Evolutionary conservation across 2,797 vertebrate species (phyloP), one percentile per base, ranked within the genome.

Genomic region (Thamnophis elegans): DNA sequence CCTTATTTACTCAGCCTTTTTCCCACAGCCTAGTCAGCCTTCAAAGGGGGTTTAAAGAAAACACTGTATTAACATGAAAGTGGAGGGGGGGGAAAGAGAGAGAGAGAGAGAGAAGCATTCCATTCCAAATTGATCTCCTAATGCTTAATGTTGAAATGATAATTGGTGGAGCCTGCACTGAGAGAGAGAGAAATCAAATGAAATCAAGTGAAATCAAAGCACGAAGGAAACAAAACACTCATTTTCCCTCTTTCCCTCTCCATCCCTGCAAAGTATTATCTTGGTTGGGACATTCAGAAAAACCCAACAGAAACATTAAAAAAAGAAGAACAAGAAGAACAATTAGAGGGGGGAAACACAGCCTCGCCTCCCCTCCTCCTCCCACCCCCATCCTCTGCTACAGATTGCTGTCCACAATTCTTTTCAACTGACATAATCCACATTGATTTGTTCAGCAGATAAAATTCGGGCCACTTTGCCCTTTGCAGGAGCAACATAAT

Each of bases 391-490:
- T 32, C 97, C 98, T 98, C 98, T 98, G 97, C 97, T 98, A 98
- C 98, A 98, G 98, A 98, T 98, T 97, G 98, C 97, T 98, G 98
- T 98, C 98, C 98, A 97, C 98, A 98, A 99, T 99, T 99, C 99
- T 99, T 99, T 99, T 99, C 98, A 98, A 98, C 98, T 99, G 99
- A 99, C 99, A 99, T 99, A 99, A 99, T 99, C 99, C 99, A 99
- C 98, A 99, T 99, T 99, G 99, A 99, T 99, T 99, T 98, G 99
- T 99, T 99, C 99, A 99, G 99, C 99, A 99, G 99, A 99, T 99
- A 99, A 99, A 99, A 99, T 98, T 98, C 98, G 98, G 98, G 99
- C 99, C 98, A 99, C 98, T 99, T 99, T 99, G 99, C 98, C 99
- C 99, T 99, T 99, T 99, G 98, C 98, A 98, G 98, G 98, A 98